These are phyloP conservation scores for Poeciliopsis retropinna DNA, from an alignment of 2,113 vertebrate genomes.

Conservation along the genomic window DNA sequence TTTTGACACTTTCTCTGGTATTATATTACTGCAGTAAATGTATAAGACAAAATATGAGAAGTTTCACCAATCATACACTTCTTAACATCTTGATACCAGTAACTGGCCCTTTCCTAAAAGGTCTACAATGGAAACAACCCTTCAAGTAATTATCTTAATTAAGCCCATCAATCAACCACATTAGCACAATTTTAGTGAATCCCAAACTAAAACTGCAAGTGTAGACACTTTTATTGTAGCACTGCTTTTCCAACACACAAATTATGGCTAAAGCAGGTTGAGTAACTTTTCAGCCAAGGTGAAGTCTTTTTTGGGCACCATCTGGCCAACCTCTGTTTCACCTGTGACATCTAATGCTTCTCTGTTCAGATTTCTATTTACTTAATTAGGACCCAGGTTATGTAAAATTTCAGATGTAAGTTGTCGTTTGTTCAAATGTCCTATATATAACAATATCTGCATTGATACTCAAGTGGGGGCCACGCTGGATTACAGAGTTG, in stretches of 20 bases:
- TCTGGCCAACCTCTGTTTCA: background rate
- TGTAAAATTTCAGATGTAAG: slow-evolving; percentile 69
- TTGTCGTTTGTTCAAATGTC: slow-evolving; percentile 59
- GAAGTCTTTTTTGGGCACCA: background rate
- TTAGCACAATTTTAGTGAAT: background rate
- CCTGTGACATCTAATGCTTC: background rate
- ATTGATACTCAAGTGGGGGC: slow-evolving; percentile 26
- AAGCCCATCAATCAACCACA: background rate
- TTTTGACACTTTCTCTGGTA: background rate
- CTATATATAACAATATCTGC: slow-evolving; percentile 37
- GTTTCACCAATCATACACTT: background rate
- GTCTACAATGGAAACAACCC: slow-evolving; percentile 5
- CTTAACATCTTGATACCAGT: background rate
- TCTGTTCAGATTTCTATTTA: background rate
- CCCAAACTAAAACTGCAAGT: background rate
- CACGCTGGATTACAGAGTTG: slow-evolving; percentile 48
- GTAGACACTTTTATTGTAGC: background rate
- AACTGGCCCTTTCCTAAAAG: background rate
- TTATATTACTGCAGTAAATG: background rate
- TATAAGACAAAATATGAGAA: background rate
- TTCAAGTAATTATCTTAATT: too few species aligned
- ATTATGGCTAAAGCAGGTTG: background rate
- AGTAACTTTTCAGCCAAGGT: background rate
- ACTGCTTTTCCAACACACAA: background rate
- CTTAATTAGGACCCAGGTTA: slow-evolving; percentile 14